Percentiles rank a stretch among this genome's conserved stretches.
Evolutionary conservation across 2,888 invertebrate species (phyloP).

Genomic region (Trichacis sp.): DNA sequence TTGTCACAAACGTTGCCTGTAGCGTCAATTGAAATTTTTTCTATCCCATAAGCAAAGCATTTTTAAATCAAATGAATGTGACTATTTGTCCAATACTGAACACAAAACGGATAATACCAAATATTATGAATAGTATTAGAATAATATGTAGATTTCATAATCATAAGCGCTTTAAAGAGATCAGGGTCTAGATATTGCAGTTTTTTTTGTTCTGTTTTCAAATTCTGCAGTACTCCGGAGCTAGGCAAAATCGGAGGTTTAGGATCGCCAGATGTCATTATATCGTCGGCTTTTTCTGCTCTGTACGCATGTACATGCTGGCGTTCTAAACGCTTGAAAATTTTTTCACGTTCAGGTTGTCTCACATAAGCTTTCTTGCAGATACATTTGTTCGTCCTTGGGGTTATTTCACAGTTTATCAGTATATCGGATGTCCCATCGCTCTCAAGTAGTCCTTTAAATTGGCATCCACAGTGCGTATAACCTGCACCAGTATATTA

Average conservation of each 20-base stretch:
- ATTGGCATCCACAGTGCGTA: too few species aligned
- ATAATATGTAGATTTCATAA: slow-evolving; percentile 11
- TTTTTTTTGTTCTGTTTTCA: slow-evolving; percentile 8
- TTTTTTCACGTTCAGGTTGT: slow-evolving; percentile 1
- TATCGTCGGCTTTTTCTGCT: slow-evolving; percentile 4
- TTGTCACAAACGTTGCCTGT: slow-evolving; percentile 30
- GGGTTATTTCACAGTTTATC: too few species aligned
- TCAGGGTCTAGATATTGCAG: slow-evolving; percentile 21
- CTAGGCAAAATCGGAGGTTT: slow-evolving; percentile 10
- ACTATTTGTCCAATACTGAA: slow-evolving; percentile 35
- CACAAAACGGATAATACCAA: slow-evolving; percentile 30
- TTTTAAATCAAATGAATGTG: slow-evolving; percentile 23
- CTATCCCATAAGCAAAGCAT: slow-evolving; percentile 6
- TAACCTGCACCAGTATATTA: too few species aligned
- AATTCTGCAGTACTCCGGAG: not conserved
- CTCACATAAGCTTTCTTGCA: too few species aligned
- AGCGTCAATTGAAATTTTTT: slow-evolving; percentile 30
- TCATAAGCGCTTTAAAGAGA: slow-evolving; percentile 16
- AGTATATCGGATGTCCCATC: too few species aligned
- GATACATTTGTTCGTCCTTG: too few species aligned
- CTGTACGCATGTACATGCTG: slow-evolving; percentile 9
- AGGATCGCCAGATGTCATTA: slow-evolving; percentile 12
- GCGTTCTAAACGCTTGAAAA: not conserved
- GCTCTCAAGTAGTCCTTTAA: too few species aligned
- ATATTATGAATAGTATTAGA: slow-evolving; percentile 29